Evolutionary conservation across 2,888 invertebrate species (phyloP).

Genomic region (Neoscelio sp.): DNA sequence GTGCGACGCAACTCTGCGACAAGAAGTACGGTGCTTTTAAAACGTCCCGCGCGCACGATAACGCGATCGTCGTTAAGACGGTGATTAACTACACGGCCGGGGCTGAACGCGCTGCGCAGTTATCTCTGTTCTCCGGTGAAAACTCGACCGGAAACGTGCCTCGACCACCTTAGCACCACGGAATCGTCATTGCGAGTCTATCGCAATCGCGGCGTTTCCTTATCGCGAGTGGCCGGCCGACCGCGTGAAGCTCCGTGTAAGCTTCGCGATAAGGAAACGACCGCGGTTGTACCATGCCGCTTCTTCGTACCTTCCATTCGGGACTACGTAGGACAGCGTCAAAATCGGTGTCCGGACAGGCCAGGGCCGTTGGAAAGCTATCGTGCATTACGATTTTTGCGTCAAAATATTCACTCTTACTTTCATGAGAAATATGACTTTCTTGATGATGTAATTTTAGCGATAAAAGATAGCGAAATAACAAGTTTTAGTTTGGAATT

Average conservation of each 20-base stretch:
- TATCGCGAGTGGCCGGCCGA: slow-evolving; percentile 61
- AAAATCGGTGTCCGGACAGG: slow-evolving; percentile 37
- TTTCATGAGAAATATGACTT: slow-evolving; percentile 58
- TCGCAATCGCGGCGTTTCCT: slow-evolving; percentile 56
- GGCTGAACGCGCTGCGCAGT: slow-evolving; percentile 1
- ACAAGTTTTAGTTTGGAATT: slow-evolving; percentile 41
- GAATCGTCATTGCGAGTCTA: slow-evolving; percentile 66
- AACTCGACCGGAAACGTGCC: slow-evolving; percentile 65
- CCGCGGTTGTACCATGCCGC: slow-evolving; percentile 62
- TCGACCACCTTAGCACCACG: slow-evolving; percentile 51
- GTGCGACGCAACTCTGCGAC: slow-evolving; percentile 66
- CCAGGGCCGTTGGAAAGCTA: slow-evolving; percentile 16
- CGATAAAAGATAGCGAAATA: slow-evolving; percentile 45
- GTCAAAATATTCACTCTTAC: slow-evolving; percentile 45
- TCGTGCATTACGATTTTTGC: slow-evolving; percentile 21
- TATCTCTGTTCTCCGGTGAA: slow-evolving; percentile 55
- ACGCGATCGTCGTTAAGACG: slow-evolving; percentile 69
- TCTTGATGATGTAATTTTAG: slow-evolving; percentile 52
- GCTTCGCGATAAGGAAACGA: slow-evolving; percentile 61
- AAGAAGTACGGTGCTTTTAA: slow-evolving; percentile 5
- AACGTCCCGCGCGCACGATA: slow-evolving; percentile 28
- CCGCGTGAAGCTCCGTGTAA: slow-evolving; percentile 65
- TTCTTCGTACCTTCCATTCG: slow-evolving; percentile 53
- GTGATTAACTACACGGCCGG: slow-evolving; percentile 73
- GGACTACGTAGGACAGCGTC: slow-evolving; percentile 35